Base-by-base conservation (phyloP, 2,113 vertebrate species). In the Cheilinus undulatus region DNA sequence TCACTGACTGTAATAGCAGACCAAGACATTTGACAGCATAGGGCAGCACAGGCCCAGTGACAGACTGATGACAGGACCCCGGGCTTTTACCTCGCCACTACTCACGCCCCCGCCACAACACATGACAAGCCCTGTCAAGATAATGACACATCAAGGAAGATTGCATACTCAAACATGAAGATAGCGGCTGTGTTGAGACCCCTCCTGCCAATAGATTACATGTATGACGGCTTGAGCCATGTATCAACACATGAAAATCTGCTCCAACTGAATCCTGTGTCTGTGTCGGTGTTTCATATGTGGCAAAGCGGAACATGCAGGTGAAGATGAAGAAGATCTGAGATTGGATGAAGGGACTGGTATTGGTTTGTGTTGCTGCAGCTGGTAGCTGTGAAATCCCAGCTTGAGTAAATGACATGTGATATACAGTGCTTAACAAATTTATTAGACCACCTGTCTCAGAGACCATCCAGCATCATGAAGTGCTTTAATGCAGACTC, bases 1-100 rank as follows among this genome's bases (percentile, higher is more conserved):
- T 88, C 82, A 86, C 67, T 53, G 69, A 24, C 40, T 73, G 22
- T 85, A 88, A 88, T 80, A 69, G 70, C 69, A 73, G 72, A 73
- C 66, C 32, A n/a, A 48, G 72, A 73, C 73, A 65, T 46, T 38
- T 81, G 82, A 76, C 60, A 66, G 69, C 60, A 73, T 54, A 50
- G 57, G 67, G 61, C 50, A 63, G 69, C 46, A 24, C 45, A 58
- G 45, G 12, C 67, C 34, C 60, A 49, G 38, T 76, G 86, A 84
- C 76, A 73, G 75, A 56, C 36, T 69, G 42, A 78, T 76, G 67
- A 70, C 42, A 51, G 38, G 45, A 73, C 56, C 70, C 32, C 28
- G 23, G 63, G 67, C 78, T 69, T 86, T 78, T 78, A 73, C 57
- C 68, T 72, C 32, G 5, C 42, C 40, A 67, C 23, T 19, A 49